These are phyloP conservation scores for Drosophila sordidula DNA, from an alignment of 2,888 invertebrate species.

Conservation along the genomic window DNA sequence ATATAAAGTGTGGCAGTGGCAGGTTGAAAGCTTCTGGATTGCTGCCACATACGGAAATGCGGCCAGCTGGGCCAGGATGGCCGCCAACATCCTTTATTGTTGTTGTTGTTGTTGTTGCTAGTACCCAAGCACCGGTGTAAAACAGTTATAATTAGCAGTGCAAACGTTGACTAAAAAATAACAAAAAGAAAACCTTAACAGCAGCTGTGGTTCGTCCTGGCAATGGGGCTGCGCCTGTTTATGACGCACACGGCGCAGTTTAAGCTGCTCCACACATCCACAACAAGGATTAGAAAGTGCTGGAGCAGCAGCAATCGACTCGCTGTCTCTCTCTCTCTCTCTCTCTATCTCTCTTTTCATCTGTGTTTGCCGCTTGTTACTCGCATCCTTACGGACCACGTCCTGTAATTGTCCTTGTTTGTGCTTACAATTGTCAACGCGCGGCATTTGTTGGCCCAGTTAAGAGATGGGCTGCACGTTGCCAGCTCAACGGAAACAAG, in stretches of 20 bases:
- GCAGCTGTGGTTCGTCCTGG: constrained; percentile 33
- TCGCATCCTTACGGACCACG: neutral
- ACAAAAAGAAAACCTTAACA: constrained; percentile 33
- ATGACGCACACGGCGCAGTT: constrained; percentile 34
- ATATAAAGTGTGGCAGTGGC: constrained; percentile 49
- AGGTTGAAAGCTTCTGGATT: constrained; percentile 45
- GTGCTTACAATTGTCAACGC: constrained; percentile 43
- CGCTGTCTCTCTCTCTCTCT: neutral
- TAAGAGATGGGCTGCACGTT: constrained; percentile 8
- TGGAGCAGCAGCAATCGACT: constrained; percentile 30
- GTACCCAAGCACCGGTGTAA: constrained; percentile 19
- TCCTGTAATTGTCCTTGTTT: constrained; percentile 28
- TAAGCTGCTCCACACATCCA: constrained; percentile 13
- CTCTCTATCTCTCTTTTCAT: neutral
- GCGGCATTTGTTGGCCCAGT: constrained; percentile 32
- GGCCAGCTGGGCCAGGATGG: constrained; percentile 26
- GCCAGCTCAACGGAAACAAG: constrained; percentile 25
- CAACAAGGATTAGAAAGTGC: constrained; percentile 42
- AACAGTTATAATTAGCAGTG: constrained; percentile 60
- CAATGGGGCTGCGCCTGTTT: constrained; percentile 32
- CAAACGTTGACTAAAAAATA: constrained; percentile 40
- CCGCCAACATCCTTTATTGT: constrained; percentile 35
- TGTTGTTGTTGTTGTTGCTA: constrained; percentile 25
- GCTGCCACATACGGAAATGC: constrained; percentile 24
- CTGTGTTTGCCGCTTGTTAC: neutral